Evolutionary conservation across 2,113 vertebrate genomes (phyloP).

Genomic region (Fregata magnificens): DNA sequence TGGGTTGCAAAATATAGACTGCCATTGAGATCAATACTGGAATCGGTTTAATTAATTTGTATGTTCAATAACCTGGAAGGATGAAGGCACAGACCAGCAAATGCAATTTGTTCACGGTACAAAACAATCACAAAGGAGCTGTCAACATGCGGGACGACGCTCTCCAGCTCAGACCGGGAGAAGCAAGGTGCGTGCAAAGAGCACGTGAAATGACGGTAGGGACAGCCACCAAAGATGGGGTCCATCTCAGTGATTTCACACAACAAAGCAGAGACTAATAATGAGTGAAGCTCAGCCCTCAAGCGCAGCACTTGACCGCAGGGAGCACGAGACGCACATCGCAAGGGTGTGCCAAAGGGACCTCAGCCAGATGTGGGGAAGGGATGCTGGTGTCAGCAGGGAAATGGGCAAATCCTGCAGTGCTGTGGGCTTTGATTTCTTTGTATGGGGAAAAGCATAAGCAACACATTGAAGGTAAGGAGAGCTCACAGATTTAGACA

Average conservation of each 20-base stretch:
- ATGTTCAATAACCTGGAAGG: slow-evolving; percentile 45
- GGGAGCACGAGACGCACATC: background rate
- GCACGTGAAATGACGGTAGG: background rate
- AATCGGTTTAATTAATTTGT: slow-evolving; percentile 69
- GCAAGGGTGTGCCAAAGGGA: background rate
- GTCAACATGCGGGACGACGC: rapidly evolving
- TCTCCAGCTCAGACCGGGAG: background rate
- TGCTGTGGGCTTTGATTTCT: background rate
- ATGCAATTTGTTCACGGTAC: background rate
- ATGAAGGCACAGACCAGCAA: background rate
- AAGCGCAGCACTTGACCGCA: rapidly evolving
- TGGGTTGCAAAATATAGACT: slow-evolving; percentile 43
- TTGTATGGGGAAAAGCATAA: background rate
- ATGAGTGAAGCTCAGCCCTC: background rate
- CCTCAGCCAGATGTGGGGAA: background rate
- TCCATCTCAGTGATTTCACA: background rate
- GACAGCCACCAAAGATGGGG: background rate
- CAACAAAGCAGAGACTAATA: background rate
- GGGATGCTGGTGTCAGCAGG: background rate
- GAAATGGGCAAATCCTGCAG: background rate
- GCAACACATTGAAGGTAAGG: background rate
- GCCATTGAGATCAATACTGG: slow-evolving; percentile 23
- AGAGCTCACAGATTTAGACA: background rate
- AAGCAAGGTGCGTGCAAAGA: background rate
- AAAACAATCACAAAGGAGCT: background rate